These are phyloP conservation scores for Catagonus wagneri DNA, from an alignment of 2,113 vertebrate genomes.

Conservation along the genomic window DNA sequence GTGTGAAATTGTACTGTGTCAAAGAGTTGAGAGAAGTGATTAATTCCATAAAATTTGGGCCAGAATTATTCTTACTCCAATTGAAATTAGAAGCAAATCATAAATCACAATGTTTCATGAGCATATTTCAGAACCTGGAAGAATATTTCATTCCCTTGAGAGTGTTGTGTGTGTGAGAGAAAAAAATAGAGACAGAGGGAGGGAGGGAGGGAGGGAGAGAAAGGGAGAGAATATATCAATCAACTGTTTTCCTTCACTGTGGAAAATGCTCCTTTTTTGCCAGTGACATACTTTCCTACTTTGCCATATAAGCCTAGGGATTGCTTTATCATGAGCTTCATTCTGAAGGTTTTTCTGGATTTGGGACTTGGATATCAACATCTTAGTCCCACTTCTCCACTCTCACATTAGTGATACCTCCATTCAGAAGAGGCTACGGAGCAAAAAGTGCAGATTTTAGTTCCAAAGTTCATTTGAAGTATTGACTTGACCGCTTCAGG, in stretches of 20 bases:
- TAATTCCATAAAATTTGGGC: constrained; percentile 24
- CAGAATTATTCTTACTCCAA: neutral
- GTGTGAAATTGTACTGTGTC: constrained; percentile 14
- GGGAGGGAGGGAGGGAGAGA: neutral
- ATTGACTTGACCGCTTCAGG: neutral
- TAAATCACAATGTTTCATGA: constrained; percentile 2
- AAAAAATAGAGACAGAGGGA: neutral
- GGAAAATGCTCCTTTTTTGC: constrained; percentile 85
- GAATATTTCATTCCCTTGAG: neutral
- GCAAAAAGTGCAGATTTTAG: constrained; percentile 79
- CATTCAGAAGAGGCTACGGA: constrained; percentile 86
- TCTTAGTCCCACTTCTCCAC: constrained; percentile 82
- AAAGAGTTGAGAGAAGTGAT: neutral
- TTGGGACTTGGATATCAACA: constrained; percentile 87
- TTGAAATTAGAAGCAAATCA: constrained; percentile 6
- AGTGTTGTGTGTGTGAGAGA: neutral
- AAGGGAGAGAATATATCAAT: neutral
- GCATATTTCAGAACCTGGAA: neutral
- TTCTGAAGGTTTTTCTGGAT: constrained; percentile 86
- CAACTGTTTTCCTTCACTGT: constrained; percentile 67
- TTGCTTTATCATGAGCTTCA: constrained; percentile 83
- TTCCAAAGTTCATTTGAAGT: constrained; percentile 6
- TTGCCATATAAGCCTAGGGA: constrained; percentile 79
- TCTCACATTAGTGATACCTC: constrained; percentile 81
- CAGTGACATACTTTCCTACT: constrained; percentile 85